Percentiles rank a stretch among this genome's conserved stretches.
These are phyloP conservation scores for Agriopis leucophaearia DNA, from an alignment of 2,888 invertebrate species.

Conservation along the genomic window DNA sequence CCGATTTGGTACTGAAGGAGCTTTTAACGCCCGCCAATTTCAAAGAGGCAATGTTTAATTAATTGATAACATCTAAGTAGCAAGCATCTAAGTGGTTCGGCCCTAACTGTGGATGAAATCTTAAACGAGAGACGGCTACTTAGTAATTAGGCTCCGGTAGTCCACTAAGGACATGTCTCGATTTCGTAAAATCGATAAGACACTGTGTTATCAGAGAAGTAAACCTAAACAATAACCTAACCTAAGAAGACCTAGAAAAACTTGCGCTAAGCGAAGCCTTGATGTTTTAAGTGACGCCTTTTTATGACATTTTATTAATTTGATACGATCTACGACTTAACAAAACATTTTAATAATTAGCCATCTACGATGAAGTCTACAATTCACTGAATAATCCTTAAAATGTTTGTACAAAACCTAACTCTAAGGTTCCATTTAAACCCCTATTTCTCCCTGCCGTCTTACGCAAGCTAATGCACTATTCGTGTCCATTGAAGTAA, in stretches of 20 bases:
- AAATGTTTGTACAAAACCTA: neutral
- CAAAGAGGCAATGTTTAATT: slow-evolving; percentile 43
- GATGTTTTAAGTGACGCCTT: no score
- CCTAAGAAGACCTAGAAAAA: no score
- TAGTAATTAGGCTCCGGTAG: slow-evolving; percentile 32
- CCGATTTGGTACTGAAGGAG: slow-evolving; percentile 11
- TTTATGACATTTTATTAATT: no score
- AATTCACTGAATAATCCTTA: neutral
- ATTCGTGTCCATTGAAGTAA: slow-evolving; percentile 13
- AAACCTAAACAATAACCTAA: no score
- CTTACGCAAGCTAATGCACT: slow-evolving; percentile 11
- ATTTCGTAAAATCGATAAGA: slow-evolving; percentile 3
- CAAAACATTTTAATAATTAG: no score
- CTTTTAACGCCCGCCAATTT: slow-evolving; percentile 32
- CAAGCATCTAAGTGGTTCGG: slow-evolving; percentile 36
- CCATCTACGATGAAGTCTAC: no score
- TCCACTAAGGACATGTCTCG: slow-evolving; percentile 9
- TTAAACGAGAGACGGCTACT: slow-evolving; percentile 26
- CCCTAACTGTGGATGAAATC: slow-evolving; percentile 32
- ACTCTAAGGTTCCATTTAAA: neutral
- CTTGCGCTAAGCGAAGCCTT: no score
- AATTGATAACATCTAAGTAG: slow-evolving; percentile 45
- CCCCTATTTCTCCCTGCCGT: neutral
- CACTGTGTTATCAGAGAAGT: no score
- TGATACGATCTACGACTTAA: no score